A percentile compares a stretch with the other conserved stretches of the same genome.
These are phyloP conservation scores for Ectropis crepuscularia DNA, from an alignment of 2,888 invertebrate genomes.

Conservation along the genomic window DNA sequence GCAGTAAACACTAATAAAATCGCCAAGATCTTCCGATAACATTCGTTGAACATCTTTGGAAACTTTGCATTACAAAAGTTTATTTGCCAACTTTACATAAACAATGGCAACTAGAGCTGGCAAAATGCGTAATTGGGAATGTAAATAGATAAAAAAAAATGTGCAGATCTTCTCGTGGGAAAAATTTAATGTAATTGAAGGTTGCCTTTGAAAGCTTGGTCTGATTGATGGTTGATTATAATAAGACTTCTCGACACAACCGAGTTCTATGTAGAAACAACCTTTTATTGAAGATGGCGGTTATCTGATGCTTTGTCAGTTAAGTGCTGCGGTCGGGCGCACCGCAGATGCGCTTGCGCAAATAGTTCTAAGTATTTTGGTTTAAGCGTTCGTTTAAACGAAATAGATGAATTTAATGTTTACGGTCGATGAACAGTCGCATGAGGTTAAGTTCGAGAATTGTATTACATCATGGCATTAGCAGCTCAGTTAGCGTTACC, in stretches of 20 bases:
- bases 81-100: conserved; percentile 58
- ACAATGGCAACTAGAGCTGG: conserved; percentile 67
- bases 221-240: conserved; percentile 60
- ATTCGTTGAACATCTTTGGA: conserved; percentile 55
- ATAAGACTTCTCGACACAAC: conserved; percentile 32
- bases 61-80: conserved; percentile 63
- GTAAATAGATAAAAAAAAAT: conserved; percentile 49
- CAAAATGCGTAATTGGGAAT: conserved; percentile 54
- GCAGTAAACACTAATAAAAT: conserved; percentile 63
- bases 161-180: conserved; percentile 65
- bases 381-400: background rate
- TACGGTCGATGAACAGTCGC: background rate
- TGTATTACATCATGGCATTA: background rate
- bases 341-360: conserved; percentile 23
- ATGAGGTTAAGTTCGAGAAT: conserved; percentile 5
- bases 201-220: conserved; percentile 55
- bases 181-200: conserved; percentile 60
- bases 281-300: conserved; percentile 26
- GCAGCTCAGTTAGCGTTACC: background rate
- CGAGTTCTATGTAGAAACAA: conserved; percentile 33
- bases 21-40: conserved; percentile 67
- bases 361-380: conserved; percentile 7
- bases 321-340: conserved; percentile 17
- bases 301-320: conserved; percentile 29
- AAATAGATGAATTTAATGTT: background rate